Evolutionary conservation across 2,113 vertebrate genomes (phyloP).

Genomic region (Pedetes capensis): DNA sequence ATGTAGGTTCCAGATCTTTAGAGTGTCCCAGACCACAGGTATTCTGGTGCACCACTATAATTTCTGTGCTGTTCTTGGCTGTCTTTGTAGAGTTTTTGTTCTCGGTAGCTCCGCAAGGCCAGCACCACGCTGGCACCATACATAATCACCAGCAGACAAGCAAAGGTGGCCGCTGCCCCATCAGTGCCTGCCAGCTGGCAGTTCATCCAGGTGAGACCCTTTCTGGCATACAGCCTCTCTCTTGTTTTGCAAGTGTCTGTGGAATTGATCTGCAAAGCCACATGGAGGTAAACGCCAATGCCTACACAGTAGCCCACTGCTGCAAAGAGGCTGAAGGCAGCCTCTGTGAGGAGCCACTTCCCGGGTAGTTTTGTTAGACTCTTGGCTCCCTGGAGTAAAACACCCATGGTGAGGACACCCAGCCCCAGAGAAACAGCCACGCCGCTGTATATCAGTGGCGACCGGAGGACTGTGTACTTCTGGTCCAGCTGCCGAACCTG

Average conservation of each 20-base stretch:
- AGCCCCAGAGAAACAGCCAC: constrained; percentile 74
- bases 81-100: constrained; percentile 20
- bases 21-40: constrained; percentile 65
- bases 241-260: constrained; percentile 76
- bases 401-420: constrained; percentile 75
- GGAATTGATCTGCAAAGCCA: constrained; percentile 74
- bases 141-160: constrained; percentile 73
- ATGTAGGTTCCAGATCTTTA: constrained; percentile 33
- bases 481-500: constrained; percentile 80
- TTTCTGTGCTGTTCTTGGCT: not conserved
- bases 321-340: constrained; percentile 66
- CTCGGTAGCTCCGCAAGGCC: constrained; percentile 53
- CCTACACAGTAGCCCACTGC: constrained; percentile 64
- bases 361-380: constrained; percentile 7
- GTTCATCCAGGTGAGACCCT: constrained; percentile 83
- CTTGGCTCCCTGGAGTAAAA: constrained; percentile 76
- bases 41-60: not conserved
- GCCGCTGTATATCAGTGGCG: constrained; percentile 76
- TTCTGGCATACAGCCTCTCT: constrained; percentile 77
- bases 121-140: constrained; percentile 70
- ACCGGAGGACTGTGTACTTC: constrained; percentile 73
- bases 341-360: constrained; percentile 75
- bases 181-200: constrained; percentile 80
- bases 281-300: constrained; percentile 75
- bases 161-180: constrained; percentile 79